Evolutionary conservation across 2,888 invertebrate genomes (phyloP).

Genomic region (Subacronicta megacephala): DNA sequence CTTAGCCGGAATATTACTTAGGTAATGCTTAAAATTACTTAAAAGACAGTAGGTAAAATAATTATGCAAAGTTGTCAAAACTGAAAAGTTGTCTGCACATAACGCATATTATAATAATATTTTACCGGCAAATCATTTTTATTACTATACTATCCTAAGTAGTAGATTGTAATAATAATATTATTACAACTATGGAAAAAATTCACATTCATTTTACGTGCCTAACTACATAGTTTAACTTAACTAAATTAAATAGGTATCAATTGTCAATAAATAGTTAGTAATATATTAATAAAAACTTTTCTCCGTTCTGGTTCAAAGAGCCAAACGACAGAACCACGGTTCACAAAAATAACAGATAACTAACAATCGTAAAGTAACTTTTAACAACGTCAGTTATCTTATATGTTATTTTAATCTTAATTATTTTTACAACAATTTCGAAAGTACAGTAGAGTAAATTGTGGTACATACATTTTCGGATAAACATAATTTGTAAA

Average conservation of each 20-base stretch:
- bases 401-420: conserved; percentile 25
- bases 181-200: conserved; percentile 81
- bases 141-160: conserved; percentile 60
- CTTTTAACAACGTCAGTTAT: conserved; percentile 34
- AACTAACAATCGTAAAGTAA: conserved; percentile 19
- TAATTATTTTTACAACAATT: conserved; percentile 41
- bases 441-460: conserved; percentile 25
- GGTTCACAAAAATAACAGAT: conserved; percentile 40
- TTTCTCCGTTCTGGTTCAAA: conserved; percentile 60
- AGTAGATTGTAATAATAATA: conserved; percentile 60
- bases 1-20: conserved; percentile 76
- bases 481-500: conserved; percentile 14
- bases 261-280: conserved; percentile 87
- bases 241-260: conserved; percentile 79
- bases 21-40: conserved; percentile 70
- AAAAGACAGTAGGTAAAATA: conserved; percentile 55
- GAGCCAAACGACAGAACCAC: conserved; percentile 50
- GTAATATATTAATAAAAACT: conserved; percentile 84
- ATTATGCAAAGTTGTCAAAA: conserved; percentile 33
- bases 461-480: conserved; percentile 13
- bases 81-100: conserved; percentile 36
- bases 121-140: conserved; percentile 59
- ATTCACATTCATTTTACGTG: conserved; percentile 72
- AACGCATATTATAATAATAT: conserved; percentile 31
- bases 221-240: conserved; percentile 64